phyloP scores from a whole-genome alignment of 64 coral and sea anemone species.

The Dendrophyllia cribrosa region DNA sequence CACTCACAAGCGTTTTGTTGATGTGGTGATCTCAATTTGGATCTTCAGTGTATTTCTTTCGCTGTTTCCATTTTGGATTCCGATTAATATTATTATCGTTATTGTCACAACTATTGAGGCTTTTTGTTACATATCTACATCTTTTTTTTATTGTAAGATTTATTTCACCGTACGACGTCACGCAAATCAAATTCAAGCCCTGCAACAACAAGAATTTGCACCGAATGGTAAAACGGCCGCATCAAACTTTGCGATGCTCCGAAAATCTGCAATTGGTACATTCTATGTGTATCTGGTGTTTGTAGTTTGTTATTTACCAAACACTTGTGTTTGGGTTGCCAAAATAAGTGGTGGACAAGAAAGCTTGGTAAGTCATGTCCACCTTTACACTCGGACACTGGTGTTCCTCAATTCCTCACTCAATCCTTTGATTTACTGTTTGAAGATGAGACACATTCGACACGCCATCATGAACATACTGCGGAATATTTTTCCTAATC shows the following conservation, averaged over 20 bases:
- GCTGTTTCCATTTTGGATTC: not conserved
- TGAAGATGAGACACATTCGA: too few species aligned
- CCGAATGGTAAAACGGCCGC: not conserved
- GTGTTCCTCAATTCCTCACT: too few species aligned
- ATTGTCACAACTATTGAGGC: not conserved
- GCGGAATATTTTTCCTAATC: too few species aligned
- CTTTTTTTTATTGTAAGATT: not conserved
- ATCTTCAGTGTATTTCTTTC: not conserved
- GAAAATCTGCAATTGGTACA: not conserved
- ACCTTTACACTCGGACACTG: too few species aligned
- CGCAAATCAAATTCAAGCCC: not conserved
- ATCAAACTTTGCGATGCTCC: not conserved
- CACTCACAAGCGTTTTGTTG: not conserved
- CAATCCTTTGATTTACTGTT: too few species aligned
- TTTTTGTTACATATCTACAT: not conserved
- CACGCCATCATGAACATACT: too few species aligned
- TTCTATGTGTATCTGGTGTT: not conserved
- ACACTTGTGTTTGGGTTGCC: too few species aligned
- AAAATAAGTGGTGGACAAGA: too few species aligned
- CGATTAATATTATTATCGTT: not conserved
- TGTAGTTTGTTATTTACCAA: not conserved
- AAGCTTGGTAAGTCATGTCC: too few species aligned
- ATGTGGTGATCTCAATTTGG: not conserved
- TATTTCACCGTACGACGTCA: not conserved
- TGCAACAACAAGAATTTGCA: not conserved